Evolutionary conservation across 2,888 invertebrate species (phyloP).

Genomic region (Agrilus mali): DNA sequence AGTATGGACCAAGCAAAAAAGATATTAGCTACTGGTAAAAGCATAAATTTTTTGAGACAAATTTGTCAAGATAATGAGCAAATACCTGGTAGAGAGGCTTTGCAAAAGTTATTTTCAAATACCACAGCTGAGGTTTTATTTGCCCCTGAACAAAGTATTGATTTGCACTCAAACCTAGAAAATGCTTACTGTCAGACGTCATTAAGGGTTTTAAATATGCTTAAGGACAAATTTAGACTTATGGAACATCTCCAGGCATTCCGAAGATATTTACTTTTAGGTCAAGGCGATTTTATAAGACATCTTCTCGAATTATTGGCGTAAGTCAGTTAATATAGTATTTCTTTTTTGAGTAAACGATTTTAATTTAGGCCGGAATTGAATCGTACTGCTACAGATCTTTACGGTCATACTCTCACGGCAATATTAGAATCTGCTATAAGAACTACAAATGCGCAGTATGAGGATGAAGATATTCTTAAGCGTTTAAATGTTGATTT

Average conservation of each 20-base stretch:
- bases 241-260: constrained; percentile 85
- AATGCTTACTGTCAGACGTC: constrained; percentile 80
- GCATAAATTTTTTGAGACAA: constrained; percentile 87
- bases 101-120: constrained; percentile 42
- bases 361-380: constrained; percentile 59
- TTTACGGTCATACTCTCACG: constrained; percentile 81
- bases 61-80: constrained; percentile 75
- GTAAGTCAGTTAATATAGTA: constrained; percentile 39
- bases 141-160: constrained; percentile 56
- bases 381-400: constrained; percentile 70
- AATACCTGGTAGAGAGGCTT: constrained; percentile 45
- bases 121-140: constrained; percentile 49
- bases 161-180: constrained; percentile 70
- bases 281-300: constrained; percentile 93
- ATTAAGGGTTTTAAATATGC: constrained; percentile 69
- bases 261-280: constrained; percentile 78
- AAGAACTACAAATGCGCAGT: constrained; percentile 87
- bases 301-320: constrained; percentile 85
- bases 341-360: background rate
- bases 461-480: constrained; percentile 82
- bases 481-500: constrained; percentile 68
- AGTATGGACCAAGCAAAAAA: constrained; percentile 72
- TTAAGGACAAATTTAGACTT: constrained; percentile 77
- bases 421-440: constrained; percentile 76
- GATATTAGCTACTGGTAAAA: constrained; percentile 89